Evolutionary conservation across 1,140 invertebrate genomes (phyloP).

Genomic region (Mycetomoellerius zeteki): DNA sequence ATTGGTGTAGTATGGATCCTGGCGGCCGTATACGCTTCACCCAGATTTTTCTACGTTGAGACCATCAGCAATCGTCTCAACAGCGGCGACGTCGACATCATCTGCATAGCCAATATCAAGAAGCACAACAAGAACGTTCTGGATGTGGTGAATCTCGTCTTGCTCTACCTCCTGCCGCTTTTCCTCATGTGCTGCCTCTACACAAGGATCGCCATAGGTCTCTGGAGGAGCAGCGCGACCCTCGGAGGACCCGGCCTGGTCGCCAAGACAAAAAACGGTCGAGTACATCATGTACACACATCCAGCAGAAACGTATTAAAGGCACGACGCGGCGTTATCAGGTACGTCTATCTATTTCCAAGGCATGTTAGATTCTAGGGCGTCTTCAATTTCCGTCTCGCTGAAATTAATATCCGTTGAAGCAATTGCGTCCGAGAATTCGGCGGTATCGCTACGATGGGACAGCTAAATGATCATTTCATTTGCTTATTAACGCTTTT

Average conservation of each 20-base stretch:
- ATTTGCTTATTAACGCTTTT: not conserved
- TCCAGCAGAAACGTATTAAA: conserved; percentile 90
- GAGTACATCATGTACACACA: conserved; percentile 87
- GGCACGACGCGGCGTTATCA: conserved; percentile 90
- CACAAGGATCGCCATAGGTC: conserved; percentile 91
- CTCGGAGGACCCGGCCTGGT: conserved; percentile 72
- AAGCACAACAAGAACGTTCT: conserved; percentile 92
- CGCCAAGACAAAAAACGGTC: conserved; percentile 72
- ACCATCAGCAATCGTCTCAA: conserved; percentile 89
- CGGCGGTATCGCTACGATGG: not conserved
- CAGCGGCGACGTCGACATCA: conserved; percentile 89
- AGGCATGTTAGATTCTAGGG: not conserved
- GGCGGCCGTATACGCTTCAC: conserved; percentile 92
- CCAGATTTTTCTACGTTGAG: conserved; percentile 92
- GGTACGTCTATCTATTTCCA: conserved; percentile 67
- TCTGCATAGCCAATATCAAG: conserved; percentile 91
- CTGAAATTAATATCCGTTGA: conserved; percentile 17
- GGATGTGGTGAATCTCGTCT: conserved; percentile 92
- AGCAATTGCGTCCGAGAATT: not conserved
- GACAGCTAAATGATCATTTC: not conserved
- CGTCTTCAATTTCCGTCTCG: conserved; percentile 1
- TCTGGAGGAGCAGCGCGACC: conserved; percentile 89
- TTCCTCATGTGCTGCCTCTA: conserved; percentile 91
- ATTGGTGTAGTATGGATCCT: conserved; percentile 92
- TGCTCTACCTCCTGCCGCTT: conserved; percentile 92